Conservation (phyloP, 2,888 invertebrate genomes). For the Iselma pallidipennis region DNA sequence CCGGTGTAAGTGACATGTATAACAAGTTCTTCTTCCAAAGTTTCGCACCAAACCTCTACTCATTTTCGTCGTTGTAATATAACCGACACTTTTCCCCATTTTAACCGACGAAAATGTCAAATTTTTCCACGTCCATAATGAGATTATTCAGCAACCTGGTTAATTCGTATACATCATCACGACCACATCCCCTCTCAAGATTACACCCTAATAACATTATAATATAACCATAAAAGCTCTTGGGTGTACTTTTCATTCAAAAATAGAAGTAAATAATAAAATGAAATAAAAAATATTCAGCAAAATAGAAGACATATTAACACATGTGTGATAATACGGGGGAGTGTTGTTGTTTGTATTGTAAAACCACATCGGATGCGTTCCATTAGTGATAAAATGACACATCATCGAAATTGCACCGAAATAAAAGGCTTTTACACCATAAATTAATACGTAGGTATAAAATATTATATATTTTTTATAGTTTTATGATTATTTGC, state of each 20-base stretch:
- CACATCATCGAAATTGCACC: conserved; percentile 10
- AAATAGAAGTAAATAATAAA: too few relatives aligned
- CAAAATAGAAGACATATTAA: too few relatives aligned
- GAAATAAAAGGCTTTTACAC: conserved; percentile 2
- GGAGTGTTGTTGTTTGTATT: too few relatives aligned
- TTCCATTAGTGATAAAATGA: conserved; percentile 1
- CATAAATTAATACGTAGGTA: conserved; percentile 16
- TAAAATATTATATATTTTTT: conserved; percentile 1
- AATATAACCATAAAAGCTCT: too few relatives aligned
- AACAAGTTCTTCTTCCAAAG: conserved; percentile 47
- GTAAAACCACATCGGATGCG: too few relatives aligned
- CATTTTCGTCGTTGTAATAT: conserved; percentile 8
- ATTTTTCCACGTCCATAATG: neutral
- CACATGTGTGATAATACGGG: too few relatives aligned
- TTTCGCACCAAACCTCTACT: conserved; percentile 27
- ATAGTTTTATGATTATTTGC: conserved; percentile 21
- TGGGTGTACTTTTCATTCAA: too few relatives aligned
- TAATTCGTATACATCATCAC: too few relatives aligned
- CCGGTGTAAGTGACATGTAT: conserved; percentile 53
- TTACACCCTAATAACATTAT: too few relatives aligned
- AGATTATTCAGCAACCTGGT: too few relatives aligned
- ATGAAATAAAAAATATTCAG: too few relatives aligned
- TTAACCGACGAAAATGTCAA: neutral
- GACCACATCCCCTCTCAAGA: too few relatives aligned
- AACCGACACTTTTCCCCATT: neutral